These are phyloP conservation scores for Eubucco bourcierii DNA, from an alignment of 2,113 vertebrate genomes.

Conservation along the genomic window DNA sequence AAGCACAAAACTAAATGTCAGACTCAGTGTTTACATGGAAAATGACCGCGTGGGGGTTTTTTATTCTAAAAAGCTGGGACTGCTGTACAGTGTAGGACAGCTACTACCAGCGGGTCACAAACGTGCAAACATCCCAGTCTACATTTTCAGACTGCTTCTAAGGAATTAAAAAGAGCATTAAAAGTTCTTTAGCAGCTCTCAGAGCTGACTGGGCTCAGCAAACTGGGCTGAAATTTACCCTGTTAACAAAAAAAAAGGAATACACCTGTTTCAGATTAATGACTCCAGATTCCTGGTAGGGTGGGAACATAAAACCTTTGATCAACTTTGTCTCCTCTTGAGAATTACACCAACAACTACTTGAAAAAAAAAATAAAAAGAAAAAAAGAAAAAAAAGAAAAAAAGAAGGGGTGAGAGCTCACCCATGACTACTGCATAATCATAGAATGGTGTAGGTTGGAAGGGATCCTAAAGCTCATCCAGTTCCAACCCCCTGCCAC, in stretches of 20 bases:
- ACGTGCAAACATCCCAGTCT: background rate
- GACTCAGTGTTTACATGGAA: slow-evolving; percentile 64
- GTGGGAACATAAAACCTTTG: background rate
- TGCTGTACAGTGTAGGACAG: background rate
- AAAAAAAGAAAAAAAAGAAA: background rate
- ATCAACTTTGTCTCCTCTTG: background rate
- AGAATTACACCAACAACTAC: background rate
- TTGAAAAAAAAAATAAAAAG: background rate
- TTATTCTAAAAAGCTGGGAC: slow-evolving; percentile 27
- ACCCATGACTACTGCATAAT: background rate
- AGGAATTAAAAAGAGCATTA: background rate
- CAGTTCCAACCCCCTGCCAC: too few relatives aligned
- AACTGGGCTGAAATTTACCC: background rate
- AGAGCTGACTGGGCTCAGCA: background rate
- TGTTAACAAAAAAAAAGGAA: background rate
- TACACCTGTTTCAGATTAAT: background rate
- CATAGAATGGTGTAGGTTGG: too few relatives aligned
- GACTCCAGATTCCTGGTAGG: background rate
- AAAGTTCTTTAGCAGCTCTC: background rate
- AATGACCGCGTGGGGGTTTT: background rate
- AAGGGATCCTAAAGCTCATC: too few relatives aligned
- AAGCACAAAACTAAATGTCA: slow-evolving; percentile 62
- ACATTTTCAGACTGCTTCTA: background rate
- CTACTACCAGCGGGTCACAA: background rate
- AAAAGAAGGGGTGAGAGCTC: background rate